Conservation (phyloP, 2,888 invertebrate species). For the Eurytoma californica region DNA sequence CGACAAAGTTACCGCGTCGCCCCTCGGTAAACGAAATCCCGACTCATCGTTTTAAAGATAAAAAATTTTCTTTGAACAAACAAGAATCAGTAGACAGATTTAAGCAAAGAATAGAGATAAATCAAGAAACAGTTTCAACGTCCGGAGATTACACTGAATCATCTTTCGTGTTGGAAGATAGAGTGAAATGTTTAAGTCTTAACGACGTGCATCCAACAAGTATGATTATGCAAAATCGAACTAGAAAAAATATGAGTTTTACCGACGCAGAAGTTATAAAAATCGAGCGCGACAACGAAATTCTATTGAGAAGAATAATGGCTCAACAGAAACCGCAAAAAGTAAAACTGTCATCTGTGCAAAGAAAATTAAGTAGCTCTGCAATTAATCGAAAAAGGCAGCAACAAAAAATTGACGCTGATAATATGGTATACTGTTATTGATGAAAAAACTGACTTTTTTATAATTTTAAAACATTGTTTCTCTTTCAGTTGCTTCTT, state of each 20-base stretch:
- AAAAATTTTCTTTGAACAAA: constrained; percentile 2
- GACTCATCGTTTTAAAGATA: constrained; percentile 7
- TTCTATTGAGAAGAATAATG: constrained; percentile 74
- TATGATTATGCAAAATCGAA: constrained; percentile 15
- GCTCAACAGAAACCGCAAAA: constrained; percentile 67
- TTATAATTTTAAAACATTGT: constrained; percentile 14
- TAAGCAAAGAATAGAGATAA: not conserved
- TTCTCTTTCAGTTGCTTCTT: constrained; percentile 64
- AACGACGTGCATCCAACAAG: constrained; percentile 16
- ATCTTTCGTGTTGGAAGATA: constrained; percentile 50
- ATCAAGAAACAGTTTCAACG: constrained; percentile 33
- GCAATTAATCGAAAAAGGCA: constrained; percentile 76
- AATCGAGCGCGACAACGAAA: constrained; percentile 75
- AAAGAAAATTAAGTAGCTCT: constrained; percentile 69
- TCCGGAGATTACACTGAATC: constrained; percentile 43
- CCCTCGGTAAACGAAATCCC: constrained; percentile 60
- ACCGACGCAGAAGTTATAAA: constrained; percentile 72
- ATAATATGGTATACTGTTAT: constrained; percentile 75
- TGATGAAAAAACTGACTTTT: not conserved
- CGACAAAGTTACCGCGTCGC: constrained; percentile 59
- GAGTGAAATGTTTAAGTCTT: constrained; percentile 51
- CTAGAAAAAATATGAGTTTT: constrained; percentile 74
- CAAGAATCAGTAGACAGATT: not conserved
- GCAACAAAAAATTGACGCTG: constrained; percentile 76
- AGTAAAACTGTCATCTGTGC: constrained; percentile 54